Base-by-base conservation (phyloP, 2,888 invertebrate genomes). In the Petrophora chlorosata region DNA sequence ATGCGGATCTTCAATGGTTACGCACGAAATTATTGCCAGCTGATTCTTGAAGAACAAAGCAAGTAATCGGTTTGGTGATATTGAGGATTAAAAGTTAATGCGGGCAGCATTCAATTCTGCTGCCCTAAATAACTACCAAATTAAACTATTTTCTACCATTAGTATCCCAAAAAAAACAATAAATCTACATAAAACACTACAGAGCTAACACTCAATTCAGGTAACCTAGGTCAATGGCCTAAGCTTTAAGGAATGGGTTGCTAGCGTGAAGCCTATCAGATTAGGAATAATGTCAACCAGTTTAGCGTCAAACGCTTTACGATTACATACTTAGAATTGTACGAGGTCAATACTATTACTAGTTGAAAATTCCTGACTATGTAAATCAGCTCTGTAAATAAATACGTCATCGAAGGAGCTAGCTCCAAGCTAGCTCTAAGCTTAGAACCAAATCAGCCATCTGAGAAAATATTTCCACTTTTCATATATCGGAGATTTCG, bases 1-100 rank as follows among this genome's bases (percentile, higher is more conserved):
- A 77, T 67, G 82, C 82, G 70, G 51, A 69, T 52, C 65, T 43
- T 38, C 7, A 19, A 41, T 47, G 29, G 35, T 35, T 41, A 42
- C 38, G 42, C 33, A 28, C 49, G 22, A 19, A 33, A 42, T n/a
- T 12, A 30, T 26, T 17, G 32, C 30, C 12, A 25, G 26, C 19
- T 23, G 32, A 33, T 32, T 33, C 29, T 33, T 16, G 8, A 28
- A 26, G n/a, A n/a, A n/a, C n/a, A 30, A 36, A 17, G 30, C 14
- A 23, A 23, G n/a, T n/a, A n/a, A n/a, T n/a, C n/a, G n/a, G n/a
- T n/a, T n/a, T n/a, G n/a, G n/a, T n/a, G n/a, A n/a, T n/a, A n/a
- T n/a, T n/a, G n/a, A n/a, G n/a, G n/a, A n/a, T n/a, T n/a, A n/a
- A n/a, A n/a, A n/a, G n/a, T n/a, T n/a, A n/a, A n/a, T n/a, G n/a